Evolutionary conservation across 2,113 vertebrate species (phyloP).

Genomic region (Machaerirhynchus nigripectus): DNA sequence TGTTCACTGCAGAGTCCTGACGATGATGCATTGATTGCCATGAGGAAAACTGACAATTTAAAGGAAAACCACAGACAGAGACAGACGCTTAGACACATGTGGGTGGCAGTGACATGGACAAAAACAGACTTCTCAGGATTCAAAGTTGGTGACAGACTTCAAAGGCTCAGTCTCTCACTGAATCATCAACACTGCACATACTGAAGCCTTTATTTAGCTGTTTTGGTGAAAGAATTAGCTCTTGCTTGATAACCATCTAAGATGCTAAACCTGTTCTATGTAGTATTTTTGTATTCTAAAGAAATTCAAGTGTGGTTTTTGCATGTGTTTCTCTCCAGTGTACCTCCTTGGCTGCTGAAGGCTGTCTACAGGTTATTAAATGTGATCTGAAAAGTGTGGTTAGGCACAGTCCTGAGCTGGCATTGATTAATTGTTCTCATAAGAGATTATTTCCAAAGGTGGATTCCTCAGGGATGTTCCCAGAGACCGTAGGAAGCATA

Average conservation of each 20-base stretch:
- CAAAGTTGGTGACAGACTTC: conserved; percentile 39
- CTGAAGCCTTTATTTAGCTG: conserved; percentile 21
- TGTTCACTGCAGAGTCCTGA: not conserved
- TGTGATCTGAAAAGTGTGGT: not conserved
- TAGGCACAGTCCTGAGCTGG: not conserved
- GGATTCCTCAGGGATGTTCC: not conserved
- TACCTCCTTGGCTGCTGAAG: not conserved
- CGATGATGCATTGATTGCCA: not conserved
- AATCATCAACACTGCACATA: not conserved
- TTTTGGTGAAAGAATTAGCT: conserved; percentile 28
- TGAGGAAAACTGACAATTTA: conserved; percentile 55
- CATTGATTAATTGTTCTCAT: not conserved
- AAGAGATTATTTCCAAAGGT: not conserved
- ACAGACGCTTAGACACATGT: conserved; percentile 8
- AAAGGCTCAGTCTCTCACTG: conserved; percentile 25
- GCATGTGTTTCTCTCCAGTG: not conserved
- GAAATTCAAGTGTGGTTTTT: not conserved
- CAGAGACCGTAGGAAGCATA: not conserved
- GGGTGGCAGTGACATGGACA: conserved; percentile 37
- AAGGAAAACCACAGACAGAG: conserved; percentile 44
- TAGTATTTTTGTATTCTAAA: not conserved
- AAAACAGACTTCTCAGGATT: conserved; percentile 33
- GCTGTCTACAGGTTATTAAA: not conserved
- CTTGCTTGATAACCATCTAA: not conserved
- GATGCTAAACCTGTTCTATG: not conserved